Evolutionary conservation across 2,888 invertebrate species (phyloP), one percentile per base, ranked within the genome.

Genomic region (Bugula neritina): DNA sequence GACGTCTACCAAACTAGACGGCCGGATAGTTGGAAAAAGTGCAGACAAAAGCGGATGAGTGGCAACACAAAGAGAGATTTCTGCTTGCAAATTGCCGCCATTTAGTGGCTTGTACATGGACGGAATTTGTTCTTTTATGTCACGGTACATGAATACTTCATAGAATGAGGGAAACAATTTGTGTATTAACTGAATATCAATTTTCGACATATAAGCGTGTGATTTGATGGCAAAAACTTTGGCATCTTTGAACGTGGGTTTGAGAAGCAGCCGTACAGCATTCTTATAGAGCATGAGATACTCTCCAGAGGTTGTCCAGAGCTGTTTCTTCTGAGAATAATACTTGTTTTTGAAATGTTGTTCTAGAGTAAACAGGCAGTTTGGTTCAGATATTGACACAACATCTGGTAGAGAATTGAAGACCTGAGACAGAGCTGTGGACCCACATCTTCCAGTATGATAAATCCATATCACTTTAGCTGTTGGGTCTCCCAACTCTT

Each of bases 21-120:
- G 76, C 21, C 78, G 76, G 73, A 21, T 52, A 21, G 21, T 17
- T 10, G 52, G 52, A 52, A 52, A 52, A 10, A 52, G 21, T 21
- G 13, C 10, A 10, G 21, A 52, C 13, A 52, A 21, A 10, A 52
- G 21, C 10, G 52, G 52, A 52, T 52, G 10, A 13, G 13, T 52
- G 10, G 52, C 10, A 13, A 52, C 21, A 21, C 10, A 52, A 52
- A 10, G 13, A 13, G 52, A 13, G 52, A 52, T 21, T 17, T 52
- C 10, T 52, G 52, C 21, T 10, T 10, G 13, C 21, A 21, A 21
- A 10, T 10, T 17, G 52, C 10, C 21, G 10, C 52, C 52, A 52
- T 52, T 17, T 21, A 52, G 10, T 17, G 52, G 13, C 52, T 21
- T 10, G 52, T 52, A 52, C 52, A 52, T 52, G 21, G 52, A 52